These are phyloP conservation scores for Beroe forskalii DNA, from an alignment of 37 sponge, comb jelly and placozoan genomes.

Conservation along the genomic window DNA sequence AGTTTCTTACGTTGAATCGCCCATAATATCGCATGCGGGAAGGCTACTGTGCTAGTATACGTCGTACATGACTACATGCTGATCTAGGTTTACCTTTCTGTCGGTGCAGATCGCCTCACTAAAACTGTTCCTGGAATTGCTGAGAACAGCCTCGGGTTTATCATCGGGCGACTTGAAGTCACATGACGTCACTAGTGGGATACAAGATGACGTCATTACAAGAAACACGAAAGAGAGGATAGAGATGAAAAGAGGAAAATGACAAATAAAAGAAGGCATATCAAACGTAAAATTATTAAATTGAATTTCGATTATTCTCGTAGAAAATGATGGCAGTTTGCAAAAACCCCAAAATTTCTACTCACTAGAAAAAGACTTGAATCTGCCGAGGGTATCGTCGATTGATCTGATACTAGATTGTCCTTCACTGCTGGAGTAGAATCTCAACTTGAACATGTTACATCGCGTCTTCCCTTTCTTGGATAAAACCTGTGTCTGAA, in stretches of 20 bases:
- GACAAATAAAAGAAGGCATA: too few relatives aligned
- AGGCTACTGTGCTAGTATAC: background rate
- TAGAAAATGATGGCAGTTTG: too few relatives aligned
- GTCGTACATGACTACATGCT: background rate
- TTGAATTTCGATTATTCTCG: too few relatives aligned
- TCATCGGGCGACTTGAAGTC: conserved; percentile 28
- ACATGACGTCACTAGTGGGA: conserved; percentile 20
- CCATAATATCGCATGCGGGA: too few relatives aligned
- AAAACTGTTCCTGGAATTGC: background rate
- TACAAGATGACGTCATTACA: too few relatives aligned
- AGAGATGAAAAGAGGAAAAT: too few relatives aligned
- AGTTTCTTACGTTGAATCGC: too few relatives aligned
- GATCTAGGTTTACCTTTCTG: conserved; percentile 19
- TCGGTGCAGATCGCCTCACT: conserved; percentile 42
- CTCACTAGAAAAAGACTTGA: conserved; percentile 36
- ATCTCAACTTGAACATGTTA: conserved; percentile 1
- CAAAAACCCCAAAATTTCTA: too few relatives aligned
- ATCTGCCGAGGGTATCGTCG: background rate
- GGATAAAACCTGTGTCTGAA: background rate
- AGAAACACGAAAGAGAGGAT: too few relatives aligned
- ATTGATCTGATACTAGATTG: conserved; percentile 17
- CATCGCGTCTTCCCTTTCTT: conserved; percentile 15
- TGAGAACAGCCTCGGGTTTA: background rate
- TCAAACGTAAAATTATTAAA: too few relatives aligned
- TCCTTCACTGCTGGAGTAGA: conserved; percentile 50